Base-by-base conservation (phyloP, 2,888 invertebrate genomes). In the Ochlodes sylvanus region DNA sequence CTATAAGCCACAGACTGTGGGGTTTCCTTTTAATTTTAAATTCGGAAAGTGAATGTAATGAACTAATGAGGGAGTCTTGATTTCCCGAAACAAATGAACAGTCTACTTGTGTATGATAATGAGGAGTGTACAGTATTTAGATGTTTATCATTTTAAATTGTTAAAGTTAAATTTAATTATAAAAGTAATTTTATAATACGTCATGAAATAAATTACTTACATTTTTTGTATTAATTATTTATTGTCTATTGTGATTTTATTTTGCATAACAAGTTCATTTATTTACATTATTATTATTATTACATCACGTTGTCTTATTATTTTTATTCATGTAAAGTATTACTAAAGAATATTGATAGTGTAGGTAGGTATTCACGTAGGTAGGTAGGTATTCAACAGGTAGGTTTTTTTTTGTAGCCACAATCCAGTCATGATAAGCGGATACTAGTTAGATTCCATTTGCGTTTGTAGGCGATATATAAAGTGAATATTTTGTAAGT, bases 1-100 rank as follows among this genome's bases (percentile, higher is more conserved):
- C 47, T 0, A 19, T 42, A 42, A 61, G 34, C 44, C 55, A 12
- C 21, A 7, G 14, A 15, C 21, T 14, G 15, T 19, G n/a, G 52
- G 27, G 32, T 68, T 62, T 61, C 44, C 55, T 34, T 60, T 67
- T 44, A 60, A 60, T 27, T 60, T 66, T 9, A 32, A 14, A 14
- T 61, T 67, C 4, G 61, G 61, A 15, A 52, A 52, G 21, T 52
- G n/a, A 50, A 21, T 19, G 50, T 3, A 50, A 19, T 12, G 6
- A 50, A 17, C 19, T 3, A 50, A 19, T 12, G 6, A 50, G 47
- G 9, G 0, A 12, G 9, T 5, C 38, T 27, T 27, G 12, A 9
- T 50, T 19, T 19, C 10, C 19, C 17, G 10, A 9, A 50, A 50
- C 19, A 19, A 50, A 17, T 10, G 15, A n/a, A n/a, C n/a, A n/a